Percentiles rank a stretch among this genome's conserved stretches.
These are phyloP conservation scores for Metopolophium dirhodum DNA, from an alignment of 1,140 invertebrate species.

Conservation along the genomic window DNA sequence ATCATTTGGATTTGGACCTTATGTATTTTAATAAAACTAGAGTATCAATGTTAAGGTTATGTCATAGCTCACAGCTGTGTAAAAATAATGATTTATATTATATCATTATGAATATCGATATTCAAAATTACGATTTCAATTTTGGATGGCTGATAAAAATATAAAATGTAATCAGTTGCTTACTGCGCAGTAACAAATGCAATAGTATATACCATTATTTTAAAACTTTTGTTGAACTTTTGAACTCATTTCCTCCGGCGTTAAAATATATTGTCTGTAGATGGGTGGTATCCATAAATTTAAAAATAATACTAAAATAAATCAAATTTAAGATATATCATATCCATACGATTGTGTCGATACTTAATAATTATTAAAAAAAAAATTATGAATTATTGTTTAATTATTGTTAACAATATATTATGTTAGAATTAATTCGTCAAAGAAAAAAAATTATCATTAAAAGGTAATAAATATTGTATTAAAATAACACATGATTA, in stretches of 20 bases:
- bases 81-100: no score
- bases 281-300: background rate
- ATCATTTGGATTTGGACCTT: no score
- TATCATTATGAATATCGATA: background rate
- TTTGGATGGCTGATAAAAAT: background rate
- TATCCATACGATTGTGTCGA: background rate
- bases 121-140: background rate
- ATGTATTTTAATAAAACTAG: background rate
- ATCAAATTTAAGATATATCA: background rate
- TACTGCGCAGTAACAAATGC: background rate
- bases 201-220: background rate
- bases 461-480: conserved; percentile 2
- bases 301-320: background rate
- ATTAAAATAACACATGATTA: conserved; percentile 39
- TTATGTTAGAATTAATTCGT: background rate
- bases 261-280: no score
- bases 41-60: background rate
- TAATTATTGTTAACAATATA: background rate
- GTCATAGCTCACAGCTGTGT: background rate
- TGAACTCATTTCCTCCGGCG: background rate
- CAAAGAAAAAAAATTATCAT: background rate
- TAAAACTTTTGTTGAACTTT: background rate
- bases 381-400: background rate
- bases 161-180: background rate
- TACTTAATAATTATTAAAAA: background rate